phyloP scores from a whole-genome alignment of 2,797 vertebrate species.

The Anabacerthia variegaticeps region DNA sequence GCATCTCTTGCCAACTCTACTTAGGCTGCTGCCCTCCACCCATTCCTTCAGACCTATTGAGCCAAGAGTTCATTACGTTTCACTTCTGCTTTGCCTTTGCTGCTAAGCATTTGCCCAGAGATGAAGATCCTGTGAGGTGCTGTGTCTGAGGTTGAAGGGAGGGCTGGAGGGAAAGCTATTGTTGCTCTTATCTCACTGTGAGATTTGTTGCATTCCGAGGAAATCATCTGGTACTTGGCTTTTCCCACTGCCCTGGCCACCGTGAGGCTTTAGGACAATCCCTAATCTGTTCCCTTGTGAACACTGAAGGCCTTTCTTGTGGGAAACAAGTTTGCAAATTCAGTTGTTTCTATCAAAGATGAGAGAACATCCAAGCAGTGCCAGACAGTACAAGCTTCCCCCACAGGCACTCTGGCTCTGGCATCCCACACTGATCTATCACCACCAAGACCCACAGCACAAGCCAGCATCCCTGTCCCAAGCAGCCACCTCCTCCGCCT shows the following conservation, averaged over 20 bases:
- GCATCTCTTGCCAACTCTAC: neutral
- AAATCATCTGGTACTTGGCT: conserved; percentile 54
- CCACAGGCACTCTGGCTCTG: conserved; percentile 43
- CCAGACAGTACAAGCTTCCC: conserved; percentile 63
- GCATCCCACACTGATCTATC: conserved; percentile 53
- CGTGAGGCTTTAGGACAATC: conserved; percentile 51
- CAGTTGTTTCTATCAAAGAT: conserved; percentile 64
- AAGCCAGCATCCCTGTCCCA: neutral
- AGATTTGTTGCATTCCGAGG: conserved; percentile 58
- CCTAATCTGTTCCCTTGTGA: conserved; percentile 55
- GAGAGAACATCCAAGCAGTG: conserved; percentile 55
- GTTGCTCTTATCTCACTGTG: conserved; percentile 16
- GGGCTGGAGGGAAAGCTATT: conserved; percentile 1
- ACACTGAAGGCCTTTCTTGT: conserved; percentile 62
- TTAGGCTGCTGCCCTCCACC: neutral
- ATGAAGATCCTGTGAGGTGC: neutral
- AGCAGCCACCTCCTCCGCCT: conserved; percentile 29
- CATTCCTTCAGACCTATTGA: fast-evolving
- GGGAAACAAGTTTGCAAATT: conserved; percentile 57
- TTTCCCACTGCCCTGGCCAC: conserved; percentile 1
- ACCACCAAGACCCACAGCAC: conserved; percentile 2
- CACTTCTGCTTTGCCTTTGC: neutral
- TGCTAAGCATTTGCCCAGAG: neutral
- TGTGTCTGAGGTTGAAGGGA: neutral
- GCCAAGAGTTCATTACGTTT: neutral